Percentiles rank a stretch among this genome's conserved stretches.
Conservation (phyloP, 2,797 vertebrate genomes). For the Myotis pilosus region DNA sequence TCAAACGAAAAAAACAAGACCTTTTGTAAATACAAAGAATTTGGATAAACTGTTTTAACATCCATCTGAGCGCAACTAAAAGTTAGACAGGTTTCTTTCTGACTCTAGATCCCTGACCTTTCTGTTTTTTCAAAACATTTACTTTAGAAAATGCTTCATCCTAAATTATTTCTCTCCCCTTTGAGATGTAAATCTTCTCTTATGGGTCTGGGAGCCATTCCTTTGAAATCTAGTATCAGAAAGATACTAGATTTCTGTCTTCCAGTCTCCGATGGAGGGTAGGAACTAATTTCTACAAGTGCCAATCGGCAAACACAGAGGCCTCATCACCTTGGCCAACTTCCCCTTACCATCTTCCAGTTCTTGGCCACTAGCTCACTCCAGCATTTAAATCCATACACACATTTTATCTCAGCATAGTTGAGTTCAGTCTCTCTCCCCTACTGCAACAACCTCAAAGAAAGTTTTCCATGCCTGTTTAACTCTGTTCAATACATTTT, state of each 20-base stretch:
- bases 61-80: background rate
- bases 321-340: background rate
- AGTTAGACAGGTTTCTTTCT: background rate
- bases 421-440: background rate
- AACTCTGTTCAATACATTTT: background rate
- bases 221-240: background rate
- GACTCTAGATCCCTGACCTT: background rate
- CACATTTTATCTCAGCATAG: background rate
- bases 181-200: background rate
- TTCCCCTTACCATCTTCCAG: background rate
- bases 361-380: background rate
- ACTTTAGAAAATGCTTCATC: background rate
- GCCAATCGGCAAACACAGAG: background rate
- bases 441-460: background rate
- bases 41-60: background rate
- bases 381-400: background rate
- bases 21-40: background rate
- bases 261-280: background rate
- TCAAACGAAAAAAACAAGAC: background rate
- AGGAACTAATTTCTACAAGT: background rate
- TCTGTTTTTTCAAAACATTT: background rate
- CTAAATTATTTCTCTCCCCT: background rate
- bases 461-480: background rate
- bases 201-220: background rate
- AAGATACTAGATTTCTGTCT: no score